phyloP scores from a whole-genome alignment of 1,140 invertebrate genomes.

The Ptiloglossa arizonensis region DNA sequence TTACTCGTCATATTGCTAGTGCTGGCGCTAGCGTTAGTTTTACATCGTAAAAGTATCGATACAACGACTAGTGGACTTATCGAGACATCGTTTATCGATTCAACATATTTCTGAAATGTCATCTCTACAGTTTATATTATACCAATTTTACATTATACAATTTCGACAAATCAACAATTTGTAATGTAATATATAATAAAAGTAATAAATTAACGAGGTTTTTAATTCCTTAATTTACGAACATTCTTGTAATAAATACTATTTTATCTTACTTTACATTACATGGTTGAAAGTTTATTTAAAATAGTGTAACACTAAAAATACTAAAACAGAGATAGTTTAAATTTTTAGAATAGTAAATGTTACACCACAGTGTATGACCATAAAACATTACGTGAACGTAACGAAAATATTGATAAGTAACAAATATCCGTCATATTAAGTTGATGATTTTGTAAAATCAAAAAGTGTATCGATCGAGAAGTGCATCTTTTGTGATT shows the following conservation, averaged over 20 bases:
- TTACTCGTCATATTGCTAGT: slow-evolving; percentile 1
- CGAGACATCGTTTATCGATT: slow-evolving; percentile 38
- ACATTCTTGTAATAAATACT: too few species aligned
- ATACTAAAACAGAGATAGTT: neutral
- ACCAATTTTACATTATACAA: neutral
- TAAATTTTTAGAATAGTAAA: neutral
- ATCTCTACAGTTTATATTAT: neutral
- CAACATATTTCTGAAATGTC: slow-evolving; percentile 6
- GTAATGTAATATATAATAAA: neutral
- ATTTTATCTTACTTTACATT: neutral
- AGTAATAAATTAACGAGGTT: neutral
- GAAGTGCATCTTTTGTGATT: slow-evolving; percentile 16
- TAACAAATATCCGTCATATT: neutral
- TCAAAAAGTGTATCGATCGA: slow-evolving; percentile 9
- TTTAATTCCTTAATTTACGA: neutral
- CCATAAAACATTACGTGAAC: neutral
- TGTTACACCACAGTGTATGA: neutral
- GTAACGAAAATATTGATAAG: neutral
- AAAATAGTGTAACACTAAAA: neutral
- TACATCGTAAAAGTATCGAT: slow-evolving; percentile 14
- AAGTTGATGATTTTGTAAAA: slow-evolving; percentile 36
- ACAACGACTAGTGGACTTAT: neutral
- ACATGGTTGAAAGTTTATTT: neutral
- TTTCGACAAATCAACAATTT: neutral
- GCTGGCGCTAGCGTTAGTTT: slow-evolving; percentile 13